Evolutionary conservation across 2,797 vertebrate species (phyloP), one percentile per base, ranked within the genome.

Genomic region (Coreius guichenoti): DNA sequence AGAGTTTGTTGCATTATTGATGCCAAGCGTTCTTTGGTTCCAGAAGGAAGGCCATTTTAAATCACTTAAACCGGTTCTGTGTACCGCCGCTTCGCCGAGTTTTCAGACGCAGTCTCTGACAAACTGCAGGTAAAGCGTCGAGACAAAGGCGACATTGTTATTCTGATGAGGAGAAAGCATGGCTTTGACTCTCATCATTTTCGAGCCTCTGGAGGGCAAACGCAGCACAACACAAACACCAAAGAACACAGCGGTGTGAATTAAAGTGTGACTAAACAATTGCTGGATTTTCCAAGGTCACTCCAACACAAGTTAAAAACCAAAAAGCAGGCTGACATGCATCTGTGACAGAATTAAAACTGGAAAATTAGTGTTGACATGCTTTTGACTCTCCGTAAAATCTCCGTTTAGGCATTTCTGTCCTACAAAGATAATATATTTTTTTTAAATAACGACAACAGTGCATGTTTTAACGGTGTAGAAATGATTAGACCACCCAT

Each of bases 1-100:
- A 86, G 69, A 61, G 67, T 69, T 85, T 85, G 56, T 61, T 85
- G 68, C 49, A 79, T 86, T 76, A 86, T 74, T 81, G 70, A 83
- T 76, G 58, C 56, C 31, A 33, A 83, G 31, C 14, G 13, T 19
- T 75, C 81, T 86, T 67, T 54, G 19, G 47, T 67, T 76, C 39
- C 49, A 26, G 23, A 76, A 43, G 68, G 69, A 81, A 77, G 63
- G 70, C 70, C 58, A 54, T 75, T 74, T 81, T 67, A 80, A 81
- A 81, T 74, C 58, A 81, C 65, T 81, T 80, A 77, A 69, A 76
- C 69, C 23, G 19, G n/a, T 49, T 75, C 39, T 70, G 56, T 14
- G 79, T 68, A 39, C 19, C 45, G 31, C 70, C 47, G 39, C 45
- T 61, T 68, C n/a, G 16, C 13, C 12, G 17, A 45, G 65, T 47